Base-by-base conservation (phyloP, 2,888 invertebrate species). In the Vanessa cardui region DNA sequence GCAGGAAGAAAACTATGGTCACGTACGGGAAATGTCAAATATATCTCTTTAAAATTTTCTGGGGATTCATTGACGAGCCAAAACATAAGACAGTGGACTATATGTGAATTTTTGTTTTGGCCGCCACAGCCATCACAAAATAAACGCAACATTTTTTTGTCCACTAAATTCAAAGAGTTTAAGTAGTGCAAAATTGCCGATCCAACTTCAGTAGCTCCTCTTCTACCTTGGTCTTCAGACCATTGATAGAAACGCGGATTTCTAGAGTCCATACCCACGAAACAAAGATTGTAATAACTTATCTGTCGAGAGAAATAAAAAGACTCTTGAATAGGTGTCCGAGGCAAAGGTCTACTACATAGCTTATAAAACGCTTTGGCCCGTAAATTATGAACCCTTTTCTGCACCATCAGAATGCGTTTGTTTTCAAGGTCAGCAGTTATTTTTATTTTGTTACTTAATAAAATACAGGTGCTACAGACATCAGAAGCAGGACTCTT, bases 91-190 rank as follows among this genome's bases (percentile, higher is more conserved):
- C 74, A 59, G 58, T 77, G 75, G 44, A 81, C 65, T 52, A 80
- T 76, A 61, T 73, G 69, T 49, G 74, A 74, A 64, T 75, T 80
- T 71, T 80, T 79, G 62, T 80, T 80, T 72, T 80, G 79, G 58
- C 78, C 78, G 39, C 75, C 76, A 67, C 78, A 81, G 46, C 79
- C 79, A 70, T 79, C 78, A 62, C 74, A 74, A 73, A 76, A 79
- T 54, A 78, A 67, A 62, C 72, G 66, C 44, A 74, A 61, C 45
- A 52, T 72, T 71, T 66, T 62, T 59, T 64, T 64, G 45, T 60
- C 68, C 45, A 66, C 68, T 60, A 66, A 71, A 66, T 68, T 59
- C 66, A 63, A 71, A 58, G 31, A 60, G 18, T 49, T 21, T 72
- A 74, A 73, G 72, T 67, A 59, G 62, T 60, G 49, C 64, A 56